Base-by-base conservation (phyloP, 1,140 invertebrate species). In the Drosophila burlai region DNA sequence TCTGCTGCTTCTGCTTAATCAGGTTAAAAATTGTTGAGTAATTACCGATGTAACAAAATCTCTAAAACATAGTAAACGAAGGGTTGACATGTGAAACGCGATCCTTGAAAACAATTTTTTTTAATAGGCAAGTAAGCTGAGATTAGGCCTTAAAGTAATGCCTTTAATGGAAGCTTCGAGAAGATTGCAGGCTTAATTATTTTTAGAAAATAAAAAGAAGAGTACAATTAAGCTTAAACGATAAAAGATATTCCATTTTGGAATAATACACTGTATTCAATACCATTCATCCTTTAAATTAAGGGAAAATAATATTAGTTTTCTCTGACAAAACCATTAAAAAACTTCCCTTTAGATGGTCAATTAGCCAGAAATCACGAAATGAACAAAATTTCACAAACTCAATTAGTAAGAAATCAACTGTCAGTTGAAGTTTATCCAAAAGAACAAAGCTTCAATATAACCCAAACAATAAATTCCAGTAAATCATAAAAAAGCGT, bases 11-110 rank as follows among this genome's bases (percentile, higher is more conserved):
- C 59, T 87, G 84, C 76, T 87, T 89, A 87, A 78, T 87, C 77
- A 89, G 83, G 77, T 89, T 83, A 75, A 72, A 79, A 79, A 79
- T 71, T 63, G 71, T 80, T 86, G 75, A 86, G 75, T 87, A 77
- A 77, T 77, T 77, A 77, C 76, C 64, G 65, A 77, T 61, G 75
- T 78, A 77, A 77, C 65, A 40, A 62, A 78, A 77, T 77, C 64
- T 77, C 74, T 78, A 77, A 73, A 72, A 60, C 69, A 49, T 72
- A 52, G 67, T 73, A 60, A 73, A 21, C 63, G 64, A 72, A 43
- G 69, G 69, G 69, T 50, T 61, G 69, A 52, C 64, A 69, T 18
- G 55, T 45, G 62, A 64, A 77, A 77, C 38, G 63, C 64, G 73
- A 76, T 68, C 42, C 62, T 42, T 26, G 24, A 47, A 42, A 43